Evolutionary conservation across 2,888 invertebrate species (phyloP), one percentile per base, ranked within the genome.

Genomic region (Achlya flavicornis): DNA sequence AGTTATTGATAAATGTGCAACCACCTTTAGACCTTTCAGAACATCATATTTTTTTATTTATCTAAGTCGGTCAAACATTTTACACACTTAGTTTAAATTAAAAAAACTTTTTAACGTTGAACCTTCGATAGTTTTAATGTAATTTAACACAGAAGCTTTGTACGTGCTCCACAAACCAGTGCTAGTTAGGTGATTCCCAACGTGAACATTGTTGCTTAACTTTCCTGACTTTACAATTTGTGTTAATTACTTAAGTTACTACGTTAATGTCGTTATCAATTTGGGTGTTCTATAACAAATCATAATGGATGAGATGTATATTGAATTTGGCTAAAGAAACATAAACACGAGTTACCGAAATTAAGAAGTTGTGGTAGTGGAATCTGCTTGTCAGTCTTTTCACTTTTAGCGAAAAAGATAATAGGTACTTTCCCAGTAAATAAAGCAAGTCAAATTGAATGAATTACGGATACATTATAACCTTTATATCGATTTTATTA

Each of bases 171-270:
- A 60, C 41, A 12, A 41, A 26, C 41, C 60, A 41, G 43, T 60
- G 43, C 3, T 10, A 19, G 53, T 53, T 53, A 3, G 60, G 38
- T 60, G 19, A 60, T 60, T 41, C 16, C 12, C 41, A 2, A 60
- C 19, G 41, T 43, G 26, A 59, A 59, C 19, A 7, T 53, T 16
- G 33, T n/a, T 58, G 58, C 11, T n/a, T 16, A 59, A 43, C 60
- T 60, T 43, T 38, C 41, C 43, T 60, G 26, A 60, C 12, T 43
- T 60, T 60, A 41, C 60, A 60, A 16, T 60, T 43, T 60, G 43
- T 43, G 43, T 59, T 60, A 60, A 60, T 60, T 19, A 26, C 26
- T 43, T 41, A 41, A 43, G 60, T 60, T 60, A 53, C n/a, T 1
- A 53, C 7, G 10, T 53, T 53, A n/a, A n/a, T 10, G 6, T 10